Evolutionary conservation across 2,888 invertebrate species (phyloP).

Genomic region (Phragmatobia fuliginosa): DNA sequence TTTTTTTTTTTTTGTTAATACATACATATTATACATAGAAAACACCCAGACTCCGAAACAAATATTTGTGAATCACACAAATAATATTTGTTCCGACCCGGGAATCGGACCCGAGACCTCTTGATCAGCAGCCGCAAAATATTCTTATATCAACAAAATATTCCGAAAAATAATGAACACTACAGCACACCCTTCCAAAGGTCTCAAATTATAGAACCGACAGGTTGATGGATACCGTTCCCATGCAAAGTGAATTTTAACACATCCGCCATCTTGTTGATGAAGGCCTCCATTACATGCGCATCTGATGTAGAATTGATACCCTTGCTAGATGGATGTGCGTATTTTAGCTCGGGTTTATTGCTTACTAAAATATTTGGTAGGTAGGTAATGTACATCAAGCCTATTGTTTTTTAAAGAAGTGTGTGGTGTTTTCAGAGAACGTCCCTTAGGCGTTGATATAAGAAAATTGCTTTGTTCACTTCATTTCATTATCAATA

Average conservation of each 20-base stretch:
- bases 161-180: neutral
- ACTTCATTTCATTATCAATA: too few relatives aligned
- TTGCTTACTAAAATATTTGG: neutral
- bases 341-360: constrained; percentile 12
- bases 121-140: too few relatives aligned
- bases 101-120: too few relatives aligned
- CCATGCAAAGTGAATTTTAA: constrained; percentile 46
- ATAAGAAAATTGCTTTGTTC: too few relatives aligned
- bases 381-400: too few relatives aligned
- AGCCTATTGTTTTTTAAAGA: too few relatives aligned
- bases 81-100: too few relatives aligned
- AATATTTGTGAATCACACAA: too few relatives aligned
- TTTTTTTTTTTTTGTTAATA: too few relatives aligned
- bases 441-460: too few relatives aligned
- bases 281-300: constrained; percentile 31
- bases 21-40: too few relatives aligned
- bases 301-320: constrained; percentile 28
- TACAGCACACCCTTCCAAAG: constrained; percentile 18
- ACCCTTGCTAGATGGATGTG: constrained; percentile 31
- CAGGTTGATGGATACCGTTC: constrained; percentile 44
- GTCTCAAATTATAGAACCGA: constrained; percentile 29
- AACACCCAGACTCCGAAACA: neutral
- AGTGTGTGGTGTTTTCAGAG: too few relatives aligned
- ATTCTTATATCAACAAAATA: neutral
- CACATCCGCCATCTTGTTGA: constrained; percentile 34